Conservation (phyloP, 2,888 invertebrate genomes). For the Antheraea assamensis region DNA sequence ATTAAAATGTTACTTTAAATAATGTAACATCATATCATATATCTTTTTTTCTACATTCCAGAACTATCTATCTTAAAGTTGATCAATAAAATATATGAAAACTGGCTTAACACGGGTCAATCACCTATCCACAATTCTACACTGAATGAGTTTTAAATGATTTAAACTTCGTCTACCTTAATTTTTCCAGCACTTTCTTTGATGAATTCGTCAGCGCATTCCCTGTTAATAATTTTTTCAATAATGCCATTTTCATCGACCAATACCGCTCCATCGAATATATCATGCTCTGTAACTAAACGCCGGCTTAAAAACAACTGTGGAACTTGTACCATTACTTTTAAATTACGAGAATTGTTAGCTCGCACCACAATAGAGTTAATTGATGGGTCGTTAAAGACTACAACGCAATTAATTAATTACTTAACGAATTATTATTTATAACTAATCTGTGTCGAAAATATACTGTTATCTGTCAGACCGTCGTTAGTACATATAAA, state of each 20-base stretch:
- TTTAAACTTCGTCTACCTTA: conserved; percentile 62
- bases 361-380: conserved; percentile 21
- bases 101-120: conserved; percentile 17
- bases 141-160: background rate
- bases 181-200: conserved; percentile 74
- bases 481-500: background rate
- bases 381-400: conserved; percentile 5
- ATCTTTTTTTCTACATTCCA: background rate
- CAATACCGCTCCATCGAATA: conserved; percentile 83
- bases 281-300: conserved; percentile 77
- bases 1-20: background rate
- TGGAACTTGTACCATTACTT: conserved; percentile 50
- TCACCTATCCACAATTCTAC: conserved; percentile 22
- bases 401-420: background rate
- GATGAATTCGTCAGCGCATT: conserved; percentile 59
- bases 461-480: conserved; percentile 1
- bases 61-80: conserved; percentile 3
- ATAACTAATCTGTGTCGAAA: background rate
- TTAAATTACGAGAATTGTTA: conserved; percentile 25
- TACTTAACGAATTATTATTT: conserved; percentile 1
- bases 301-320: conserved; percentile 73
- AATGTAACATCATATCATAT: background rate
- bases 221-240: conserved; percentile 71
- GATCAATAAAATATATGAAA: conserved; percentile 4
- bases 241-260: conserved; percentile 83